These are phyloP conservation scores for Eurois occulta DNA, from an alignment of 2,888 invertebrate species.

Conservation along the genomic window DNA sequence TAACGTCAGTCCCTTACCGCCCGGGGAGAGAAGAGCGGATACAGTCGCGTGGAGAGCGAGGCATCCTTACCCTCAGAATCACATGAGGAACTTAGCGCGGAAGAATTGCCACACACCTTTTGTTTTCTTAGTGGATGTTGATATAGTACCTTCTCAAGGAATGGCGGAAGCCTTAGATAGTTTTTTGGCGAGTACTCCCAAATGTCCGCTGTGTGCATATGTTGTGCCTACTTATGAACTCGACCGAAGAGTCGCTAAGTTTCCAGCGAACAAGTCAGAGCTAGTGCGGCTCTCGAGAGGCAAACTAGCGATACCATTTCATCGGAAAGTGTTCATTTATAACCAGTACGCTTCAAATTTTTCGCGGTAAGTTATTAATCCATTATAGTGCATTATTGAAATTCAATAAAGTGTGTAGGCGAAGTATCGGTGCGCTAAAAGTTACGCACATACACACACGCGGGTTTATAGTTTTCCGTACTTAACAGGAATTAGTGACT, in stretches of 20 bases:
- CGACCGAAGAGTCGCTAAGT: conserved; percentile 93
- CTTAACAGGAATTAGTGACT: neutral
- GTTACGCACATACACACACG: too few species aligned
- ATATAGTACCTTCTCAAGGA: conserved; percentile 95
- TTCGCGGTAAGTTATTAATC: conserved; percentile 91
- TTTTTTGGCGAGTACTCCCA: conserved; percentile 91
- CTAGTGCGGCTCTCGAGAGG: conserved; percentile 94
- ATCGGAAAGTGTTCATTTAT: conserved; percentile 97
- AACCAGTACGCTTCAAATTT: conserved; percentile 98
- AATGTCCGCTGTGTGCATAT: conserved; percentile 93
- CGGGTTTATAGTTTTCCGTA: too few species aligned
- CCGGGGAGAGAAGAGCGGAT: conserved; percentile 91
- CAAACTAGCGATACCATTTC: conserved; percentile 96
- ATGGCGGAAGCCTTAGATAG: conserved; percentile 93
- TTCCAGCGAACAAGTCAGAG: conserved; percentile 95
- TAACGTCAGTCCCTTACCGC: conserved; percentile 92
- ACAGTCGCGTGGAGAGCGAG: conserved; percentile 93
- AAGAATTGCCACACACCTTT: conserved; percentile 95
- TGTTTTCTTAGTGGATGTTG: conserved; percentile 96
- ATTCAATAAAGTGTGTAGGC: neutral
- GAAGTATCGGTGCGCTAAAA: neutral
- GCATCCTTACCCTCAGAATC: conserved; percentile 97
- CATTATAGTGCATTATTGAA: neutral
- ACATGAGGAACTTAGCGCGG: conserved; percentile 95
- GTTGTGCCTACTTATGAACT: conserved; percentile 97